Percentiles rank a stretch among this genome's conserved stretches.
phyloP scores from a whole-genome alignment of 2,113 vertebrate species.

The Nannospalax galili region DNA sequence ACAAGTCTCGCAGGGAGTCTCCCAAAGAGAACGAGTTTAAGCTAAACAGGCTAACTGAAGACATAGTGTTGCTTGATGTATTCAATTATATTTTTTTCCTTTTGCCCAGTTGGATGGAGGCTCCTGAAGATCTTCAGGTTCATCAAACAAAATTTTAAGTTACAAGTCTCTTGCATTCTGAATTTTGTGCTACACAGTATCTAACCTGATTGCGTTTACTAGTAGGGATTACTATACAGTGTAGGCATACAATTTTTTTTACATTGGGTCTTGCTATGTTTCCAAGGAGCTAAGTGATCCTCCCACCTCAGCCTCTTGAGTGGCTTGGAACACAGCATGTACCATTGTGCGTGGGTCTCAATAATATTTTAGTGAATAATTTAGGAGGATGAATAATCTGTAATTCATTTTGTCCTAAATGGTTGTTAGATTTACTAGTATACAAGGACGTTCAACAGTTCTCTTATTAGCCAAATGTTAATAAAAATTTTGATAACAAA shows the following conservation, averaged over 20 bases:
- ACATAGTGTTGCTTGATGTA: not conserved
- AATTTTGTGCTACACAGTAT: not conserved
- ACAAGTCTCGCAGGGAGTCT: not conserved
- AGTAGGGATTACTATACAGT: not conserved
- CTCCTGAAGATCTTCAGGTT: not conserved
- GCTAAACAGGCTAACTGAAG: not conserved
- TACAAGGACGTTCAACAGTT: not conserved
- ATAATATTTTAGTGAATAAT: conserved; percentile 36
- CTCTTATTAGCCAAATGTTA: conserved; percentile 27
- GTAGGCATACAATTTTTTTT: not conserved
- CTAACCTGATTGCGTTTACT: not conserved
- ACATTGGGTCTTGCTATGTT: not conserved
- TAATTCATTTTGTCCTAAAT: conserved; percentile 25
- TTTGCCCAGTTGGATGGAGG: not conserved
- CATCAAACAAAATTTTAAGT: not conserved
- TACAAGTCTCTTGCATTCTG: not conserved
- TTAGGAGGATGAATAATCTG: not conserved
- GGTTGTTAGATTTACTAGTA: conserved; percentile 42
- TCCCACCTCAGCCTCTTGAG: not conserved
- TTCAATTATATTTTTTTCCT: not conserved
- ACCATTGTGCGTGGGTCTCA: not conserved
- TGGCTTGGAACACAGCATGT: not conserved
- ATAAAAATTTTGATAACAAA: not conserved
- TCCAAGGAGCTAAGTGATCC: not conserved
- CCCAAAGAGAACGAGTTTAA: not conserved